Percentiles rank a stretch among this genome's conserved stretches.
Conservation (phyloP, 1,140 invertebrate genomes). For the Trichogramma pretiosum region DNA sequence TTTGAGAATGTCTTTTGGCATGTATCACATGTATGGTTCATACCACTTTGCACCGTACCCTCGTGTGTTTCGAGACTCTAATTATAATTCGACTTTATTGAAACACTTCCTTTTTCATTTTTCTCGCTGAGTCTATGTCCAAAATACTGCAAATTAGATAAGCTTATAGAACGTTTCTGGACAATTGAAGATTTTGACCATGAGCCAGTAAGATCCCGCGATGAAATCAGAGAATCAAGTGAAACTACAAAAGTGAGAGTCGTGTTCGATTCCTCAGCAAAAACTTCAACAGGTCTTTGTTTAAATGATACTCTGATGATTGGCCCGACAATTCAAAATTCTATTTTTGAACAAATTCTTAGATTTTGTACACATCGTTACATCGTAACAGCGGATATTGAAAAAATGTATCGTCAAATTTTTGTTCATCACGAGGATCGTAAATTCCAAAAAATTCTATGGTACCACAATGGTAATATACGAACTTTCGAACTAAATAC, state of each 20-base stretch:
- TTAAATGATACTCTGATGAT: constrained; percentile 23
- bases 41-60: too few relatives aligned
- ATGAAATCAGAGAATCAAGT: constrained; percentile 29
- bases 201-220: too few relatives aligned
- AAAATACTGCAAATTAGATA: too few relatives aligned
- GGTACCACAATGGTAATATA: not conserved
- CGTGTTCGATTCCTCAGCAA: constrained; percentile 30
- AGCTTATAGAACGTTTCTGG: too few relatives aligned
- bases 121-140: too few relatives aligned
- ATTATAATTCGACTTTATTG: too few relatives aligned
- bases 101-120: too few relatives aligned
- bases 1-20: too few relatives aligned
- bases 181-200: too few relatives aligned
- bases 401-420: constrained; percentile 40
- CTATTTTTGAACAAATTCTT: constrained; percentile 5
- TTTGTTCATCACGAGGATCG: constrained; percentile 24
- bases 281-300: not conserved
- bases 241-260: constrained; percentile 30
- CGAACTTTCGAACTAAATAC: not conserved
- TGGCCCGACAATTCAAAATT: constrained; percentile 15
- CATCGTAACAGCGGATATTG: constrained; percentile 33
- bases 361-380: constrained; percentile 25
- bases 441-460: constrained; percentile 28
- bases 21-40: too few relatives aligned
- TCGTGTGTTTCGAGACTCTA: too few relatives aligned